Conservation (phyloP, 2,888 invertebrate species). For the Norana najaformis region DNA sequence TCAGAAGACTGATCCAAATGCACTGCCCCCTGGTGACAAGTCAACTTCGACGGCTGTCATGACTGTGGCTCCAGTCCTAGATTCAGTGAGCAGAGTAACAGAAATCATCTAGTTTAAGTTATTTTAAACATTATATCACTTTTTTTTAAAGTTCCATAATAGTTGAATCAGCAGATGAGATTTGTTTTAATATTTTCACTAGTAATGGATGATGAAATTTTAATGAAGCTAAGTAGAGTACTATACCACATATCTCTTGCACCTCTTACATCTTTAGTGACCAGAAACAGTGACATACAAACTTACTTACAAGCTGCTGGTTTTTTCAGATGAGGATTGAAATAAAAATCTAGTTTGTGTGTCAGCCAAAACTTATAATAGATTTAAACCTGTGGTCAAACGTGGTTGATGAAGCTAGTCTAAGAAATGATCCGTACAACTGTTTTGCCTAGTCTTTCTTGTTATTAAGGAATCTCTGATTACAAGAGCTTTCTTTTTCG, state of each 20-base stretch:
- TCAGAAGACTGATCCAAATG: not conserved
- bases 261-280: not conserved
- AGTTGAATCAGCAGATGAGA: not conserved
- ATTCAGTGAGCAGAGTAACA: not conserved
- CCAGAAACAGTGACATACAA: not conserved
- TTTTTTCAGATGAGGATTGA: not conserved
- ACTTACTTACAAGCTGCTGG: not conserved
- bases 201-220: not conserved
- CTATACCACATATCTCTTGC: not conserved
- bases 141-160: not conserved
- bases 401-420: not conserved
- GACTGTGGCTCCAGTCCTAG: not conserved
- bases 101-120: not conserved
- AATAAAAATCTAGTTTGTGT: not conserved
- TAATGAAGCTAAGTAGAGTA: no score
- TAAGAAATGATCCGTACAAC: no score
- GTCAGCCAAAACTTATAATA: no score
- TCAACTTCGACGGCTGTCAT: not conserved
- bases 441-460: not conserved
- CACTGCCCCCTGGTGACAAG: slow-evolving; percentile 7
- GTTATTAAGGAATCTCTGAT: no score
- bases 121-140: not conserved
- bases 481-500: not conserved
- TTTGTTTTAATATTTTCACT: not conserved
- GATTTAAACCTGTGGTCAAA: not conserved